Evolutionary conservation across 2,888 invertebrate species (phyloP).

Genomic region (Erebia epiphron): DNA sequence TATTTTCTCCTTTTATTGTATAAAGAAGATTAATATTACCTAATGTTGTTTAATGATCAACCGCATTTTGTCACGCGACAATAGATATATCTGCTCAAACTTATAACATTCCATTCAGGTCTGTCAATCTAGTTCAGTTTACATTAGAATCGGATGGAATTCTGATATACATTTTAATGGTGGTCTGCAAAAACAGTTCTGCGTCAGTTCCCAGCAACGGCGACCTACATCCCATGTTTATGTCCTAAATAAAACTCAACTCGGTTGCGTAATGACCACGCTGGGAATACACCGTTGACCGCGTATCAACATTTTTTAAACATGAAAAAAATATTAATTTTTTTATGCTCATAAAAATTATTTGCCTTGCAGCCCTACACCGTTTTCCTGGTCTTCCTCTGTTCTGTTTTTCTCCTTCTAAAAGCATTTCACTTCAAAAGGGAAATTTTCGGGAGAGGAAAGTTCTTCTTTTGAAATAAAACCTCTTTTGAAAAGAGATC

Average conservation of each 20-base stretch:
- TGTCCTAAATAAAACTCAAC: conserved; percentile 60
- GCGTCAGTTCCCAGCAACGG: conserved; percentile 21
- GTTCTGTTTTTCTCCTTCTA: no score
- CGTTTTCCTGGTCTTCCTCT: no score
- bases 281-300: conserved; percentile 28
- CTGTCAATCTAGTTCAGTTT: conserved; percentile 20
- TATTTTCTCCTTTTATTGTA: no score
- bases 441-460: no score
- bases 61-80: no score
- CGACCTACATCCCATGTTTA: conserved; percentile 68
- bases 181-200: conserved; percentile 33
- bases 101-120: background rate
- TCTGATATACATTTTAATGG: conserved; percentile 16
- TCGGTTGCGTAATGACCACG: conserved; percentile 49
- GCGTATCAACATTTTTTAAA: conserved; percentile 34
- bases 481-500: no score
- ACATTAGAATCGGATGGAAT: conserved; percentile 7
- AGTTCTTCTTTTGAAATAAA: no score
- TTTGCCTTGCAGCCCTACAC: background rate
- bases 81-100: background rate
- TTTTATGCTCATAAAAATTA: background rate
- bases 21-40: no score
- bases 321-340: conserved; percentile 24
- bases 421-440: no score
- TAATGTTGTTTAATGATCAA: no score